These are phyloP conservation scores for Ferrisia virgata DNA, from an alignment of 2,888 invertebrate genomes.

Conservation along the genomic window DNA sequence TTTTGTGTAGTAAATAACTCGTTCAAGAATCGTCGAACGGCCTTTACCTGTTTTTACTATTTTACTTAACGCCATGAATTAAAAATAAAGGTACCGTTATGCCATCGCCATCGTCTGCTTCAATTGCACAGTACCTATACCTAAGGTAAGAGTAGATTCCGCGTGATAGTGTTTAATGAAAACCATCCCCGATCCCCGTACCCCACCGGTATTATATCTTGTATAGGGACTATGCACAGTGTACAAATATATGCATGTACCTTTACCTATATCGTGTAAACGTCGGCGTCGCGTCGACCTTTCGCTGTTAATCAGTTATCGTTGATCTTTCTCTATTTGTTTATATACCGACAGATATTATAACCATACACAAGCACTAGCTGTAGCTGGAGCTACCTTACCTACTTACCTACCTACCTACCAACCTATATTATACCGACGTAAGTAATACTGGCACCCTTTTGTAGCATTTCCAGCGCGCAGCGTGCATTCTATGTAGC, in stretches of 20 bases:
- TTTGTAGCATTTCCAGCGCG: background rate
- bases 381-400: no score
- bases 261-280: background rate
- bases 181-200: no score
- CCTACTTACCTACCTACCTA: no score
- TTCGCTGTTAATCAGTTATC: slow-evolving; percentile 12
- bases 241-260: background rate
- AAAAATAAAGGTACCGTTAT: background rate
- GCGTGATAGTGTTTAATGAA: no score
- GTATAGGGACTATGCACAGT: no score
- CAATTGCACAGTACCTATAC: background rate
- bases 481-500: no score
- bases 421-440: background rate
- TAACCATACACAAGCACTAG: no score
- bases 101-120: background rate
- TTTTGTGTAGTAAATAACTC: background rate
- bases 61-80: slow-evolving; percentile 28
- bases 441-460: background rate
- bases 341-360: no score
- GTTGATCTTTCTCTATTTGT: background rate
- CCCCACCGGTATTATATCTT: no score
- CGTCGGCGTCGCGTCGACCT: no score
- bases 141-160: no score
- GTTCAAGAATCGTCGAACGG: slow-evolving; percentile 20
- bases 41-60: slow-evolving; percentile 16